A percentile compares a stretch with the other conserved stretches of the same genome.
Conservation (phyloP, 1,140 invertebrate species). For the Drosophila bipectinata region DNA sequence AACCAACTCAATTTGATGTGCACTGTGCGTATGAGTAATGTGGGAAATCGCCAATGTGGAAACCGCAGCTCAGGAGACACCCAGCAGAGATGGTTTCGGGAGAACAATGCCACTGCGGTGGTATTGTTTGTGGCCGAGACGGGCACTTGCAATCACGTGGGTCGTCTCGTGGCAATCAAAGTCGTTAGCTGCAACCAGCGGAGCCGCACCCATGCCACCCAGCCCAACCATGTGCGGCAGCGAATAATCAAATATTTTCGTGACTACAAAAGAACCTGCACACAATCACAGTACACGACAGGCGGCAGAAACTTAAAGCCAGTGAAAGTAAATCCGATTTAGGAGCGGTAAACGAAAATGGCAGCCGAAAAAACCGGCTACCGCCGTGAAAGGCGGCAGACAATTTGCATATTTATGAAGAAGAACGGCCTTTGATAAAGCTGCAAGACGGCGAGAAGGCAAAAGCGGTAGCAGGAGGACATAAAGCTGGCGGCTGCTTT, state of each 20-base stretch:
- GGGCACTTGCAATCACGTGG: conserved; percentile 63
- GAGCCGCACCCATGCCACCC: neutral
- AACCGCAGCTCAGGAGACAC: conserved; percentile 27
- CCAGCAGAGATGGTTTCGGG: conserved; percentile 20
- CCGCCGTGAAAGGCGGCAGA: conserved; percentile 17
- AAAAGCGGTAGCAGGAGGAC: neutral
- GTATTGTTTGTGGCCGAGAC: conserved; percentile 61
- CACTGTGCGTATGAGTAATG: conserved; percentile 73
- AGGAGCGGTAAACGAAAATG: conserved; percentile 27
- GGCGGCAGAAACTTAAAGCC: conserved; percentile 47
- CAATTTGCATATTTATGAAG: conserved; percentile 83
- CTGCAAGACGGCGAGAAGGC: conserved; percentile 37
- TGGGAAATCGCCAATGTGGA: conserved; percentile 14
- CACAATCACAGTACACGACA: conserved; percentile 6
- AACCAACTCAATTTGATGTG: neutral
- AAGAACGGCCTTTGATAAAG: conserved; percentile 68
- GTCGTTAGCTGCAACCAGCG: conserved; percentile 65
- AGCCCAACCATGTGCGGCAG: conserved; percentile 9
- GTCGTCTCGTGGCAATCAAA: conserved; percentile 70
- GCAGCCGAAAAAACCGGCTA: conserved; percentile 19
- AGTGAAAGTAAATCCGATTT: conserved; percentile 55
- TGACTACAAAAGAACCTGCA: conserved; percentile 36
- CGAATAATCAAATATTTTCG: conserved; percentile 73
- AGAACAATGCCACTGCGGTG: conserved; percentile 20
- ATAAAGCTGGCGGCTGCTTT: conserved; percentile 53